Conservation (phyloP, 1,140 invertebrate genomes). For the Thaumetopoea pityocampa region DNA sequence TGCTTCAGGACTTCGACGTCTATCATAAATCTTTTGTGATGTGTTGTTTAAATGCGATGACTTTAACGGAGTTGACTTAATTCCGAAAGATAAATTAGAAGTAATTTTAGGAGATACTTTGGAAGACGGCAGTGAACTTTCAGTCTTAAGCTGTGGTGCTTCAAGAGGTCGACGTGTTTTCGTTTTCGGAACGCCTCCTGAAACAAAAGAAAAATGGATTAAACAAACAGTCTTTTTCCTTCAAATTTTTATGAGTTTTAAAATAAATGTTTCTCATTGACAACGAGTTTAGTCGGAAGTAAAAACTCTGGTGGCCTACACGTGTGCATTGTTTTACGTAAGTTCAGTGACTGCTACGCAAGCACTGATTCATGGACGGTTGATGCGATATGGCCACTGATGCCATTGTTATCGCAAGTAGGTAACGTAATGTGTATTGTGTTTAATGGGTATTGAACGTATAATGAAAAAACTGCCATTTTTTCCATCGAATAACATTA, state of each 20-base stretch:
- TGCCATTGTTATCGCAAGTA: conserved; percentile 37
- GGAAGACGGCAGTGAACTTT: conserved; percentile 63
- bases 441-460: too few species aligned
- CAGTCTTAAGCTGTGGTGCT: conserved; percentile 56
- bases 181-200: conserved; percentile 54
- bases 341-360: conserved; percentile 56
- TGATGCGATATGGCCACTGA: conserved; percentile 34
- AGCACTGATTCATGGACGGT: conserved; percentile 40
- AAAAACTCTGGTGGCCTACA: conserved; percentile 47
- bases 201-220: conserved; percentile 45
- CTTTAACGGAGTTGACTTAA: conserved; percentile 44
- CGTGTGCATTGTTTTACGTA: conserved; percentile 50
- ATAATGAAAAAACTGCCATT: conserved; percentile 13
- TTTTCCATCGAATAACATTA: conserved; percentile 3
- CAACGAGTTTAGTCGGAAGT: conserved; percentile 31
- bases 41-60: conserved; percentile 29
- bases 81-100: conserved; percentile 54
- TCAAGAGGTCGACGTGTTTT: conserved; percentile 56
- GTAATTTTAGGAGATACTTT: conserved; percentile 60
- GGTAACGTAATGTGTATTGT: conserved; percentile 26
- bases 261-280: conserved; percentile 4
- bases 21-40: conserved; percentile 42
- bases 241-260: background rate
- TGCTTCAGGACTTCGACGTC: conserved; percentile 49
- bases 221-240: conserved; percentile 3